phyloP scores from a whole-genome alignment of 2,797 vertebrate species.

The Erpetoichthys calabaricus region DNA sequence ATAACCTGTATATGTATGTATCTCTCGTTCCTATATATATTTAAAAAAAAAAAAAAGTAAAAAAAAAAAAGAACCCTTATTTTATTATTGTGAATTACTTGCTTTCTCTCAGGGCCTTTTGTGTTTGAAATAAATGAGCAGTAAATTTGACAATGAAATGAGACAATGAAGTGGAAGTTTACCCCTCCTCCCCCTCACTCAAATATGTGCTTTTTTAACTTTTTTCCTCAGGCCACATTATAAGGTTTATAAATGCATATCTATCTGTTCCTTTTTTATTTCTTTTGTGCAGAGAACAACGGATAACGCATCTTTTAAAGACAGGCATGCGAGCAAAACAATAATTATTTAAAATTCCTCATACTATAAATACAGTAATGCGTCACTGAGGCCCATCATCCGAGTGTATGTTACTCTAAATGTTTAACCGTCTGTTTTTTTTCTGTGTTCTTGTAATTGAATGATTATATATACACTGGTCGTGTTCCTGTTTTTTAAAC shows the following conservation, averaged over 20 bases:
- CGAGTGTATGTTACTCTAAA: constrained; percentile 50
- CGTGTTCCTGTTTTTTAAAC: constrained; percentile 42
- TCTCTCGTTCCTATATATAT: background rate
- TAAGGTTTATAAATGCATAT: constrained; percentile 47
- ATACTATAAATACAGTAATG: constrained; percentile 49
- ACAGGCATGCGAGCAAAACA: constrained; percentile 60
- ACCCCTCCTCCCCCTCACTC: too few relatives aligned
- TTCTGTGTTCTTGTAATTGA: constrained; percentile 47
- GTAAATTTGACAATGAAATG: constrained; percentile 49
- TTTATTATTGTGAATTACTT: constrained; percentile 28
- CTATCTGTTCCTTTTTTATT: constrained; percentile 30
- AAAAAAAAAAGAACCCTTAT: constrained; percentile 3
- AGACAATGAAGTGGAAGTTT: constrained; percentile 52
- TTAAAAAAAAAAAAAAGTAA: too few relatives aligned
- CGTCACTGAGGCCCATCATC: constrained; percentile 49
- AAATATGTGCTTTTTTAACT: constrained; percentile 16
- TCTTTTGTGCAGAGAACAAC: constrained; percentile 51
- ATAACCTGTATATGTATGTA: constrained; percentile 59
- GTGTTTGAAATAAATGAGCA: constrained; percentile 51
- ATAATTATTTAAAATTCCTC: constrained; percentile 43
- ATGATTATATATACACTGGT: constrained; percentile 39
- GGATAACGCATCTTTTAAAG: constrained; percentile 56
- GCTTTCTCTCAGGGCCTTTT: constrained; percentile 67
- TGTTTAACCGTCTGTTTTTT: constrained; percentile 33
- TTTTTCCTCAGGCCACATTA: constrained; percentile 57